Conservation (phyloP, 53 echinoderm and acorn worm species). For the Mesocentrotus franciscanus region DNA sequence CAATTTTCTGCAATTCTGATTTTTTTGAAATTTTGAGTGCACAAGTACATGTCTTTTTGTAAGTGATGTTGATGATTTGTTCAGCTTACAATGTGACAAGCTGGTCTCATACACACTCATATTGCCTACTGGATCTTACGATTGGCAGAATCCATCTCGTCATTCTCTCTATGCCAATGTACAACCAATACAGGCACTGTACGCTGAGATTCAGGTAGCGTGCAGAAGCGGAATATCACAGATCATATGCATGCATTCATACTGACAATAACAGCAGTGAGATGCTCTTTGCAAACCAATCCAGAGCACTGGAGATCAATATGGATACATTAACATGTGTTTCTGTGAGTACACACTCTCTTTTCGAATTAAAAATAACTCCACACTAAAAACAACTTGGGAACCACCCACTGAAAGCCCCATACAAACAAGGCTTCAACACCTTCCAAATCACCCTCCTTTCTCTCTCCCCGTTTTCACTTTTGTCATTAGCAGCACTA, state of each 20-base stretch:
- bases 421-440: slow-evolving; percentile 11
- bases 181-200: neutral
- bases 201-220: neutral
- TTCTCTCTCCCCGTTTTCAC: neutral
- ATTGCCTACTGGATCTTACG: neutral
- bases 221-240: neutral
- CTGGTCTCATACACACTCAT: no score
- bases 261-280: neutral
- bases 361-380: slow-evolving; percentile 7
- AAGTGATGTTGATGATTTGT: neutral
- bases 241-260: neutral
- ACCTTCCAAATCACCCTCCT: neutral
- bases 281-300: neutral
- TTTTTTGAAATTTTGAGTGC: neutral
- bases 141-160: neutral
- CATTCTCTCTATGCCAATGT: neutral
- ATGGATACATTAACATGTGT: slow-evolving; percentile 21
- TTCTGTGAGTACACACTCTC: slow-evolving; percentile 1
- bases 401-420: slow-evolving; percentile 30
- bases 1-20: neutral
- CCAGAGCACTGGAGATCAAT: neutral
- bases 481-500: neutral
- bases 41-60: neutral
- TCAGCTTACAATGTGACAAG: neutral
- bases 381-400: neutral